Evolutionary conservation across 2,797 vertebrate genomes (phyloP).

Genomic region (Masticophis lateralis): DNA sequence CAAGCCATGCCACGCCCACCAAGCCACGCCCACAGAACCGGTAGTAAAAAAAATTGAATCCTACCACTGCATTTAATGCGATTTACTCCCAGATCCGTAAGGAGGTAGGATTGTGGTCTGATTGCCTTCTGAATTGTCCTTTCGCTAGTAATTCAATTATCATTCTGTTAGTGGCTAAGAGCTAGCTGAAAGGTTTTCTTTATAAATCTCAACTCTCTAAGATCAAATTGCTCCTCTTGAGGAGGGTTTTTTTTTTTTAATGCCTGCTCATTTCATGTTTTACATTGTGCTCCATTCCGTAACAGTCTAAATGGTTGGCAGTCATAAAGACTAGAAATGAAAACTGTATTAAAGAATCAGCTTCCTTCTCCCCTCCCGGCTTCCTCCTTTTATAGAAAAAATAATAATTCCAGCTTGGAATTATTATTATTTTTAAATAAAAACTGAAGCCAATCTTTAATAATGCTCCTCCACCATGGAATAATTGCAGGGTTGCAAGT

Average conservation of each 20-base stretch:
- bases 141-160: background rate
- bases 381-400: background rate
- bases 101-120: no score
- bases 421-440: background rate
- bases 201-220: background rate
- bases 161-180: background rate
- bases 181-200: background rate
- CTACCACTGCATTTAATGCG: background rate
- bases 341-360: background rate
- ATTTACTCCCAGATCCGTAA: no score
- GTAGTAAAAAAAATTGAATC: no score
- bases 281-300: background rate
- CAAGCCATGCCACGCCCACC: no score
- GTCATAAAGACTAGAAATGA: background rate
- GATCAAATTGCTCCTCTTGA: background rate
- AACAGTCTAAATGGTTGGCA: background rate
- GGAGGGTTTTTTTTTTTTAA: background rate
- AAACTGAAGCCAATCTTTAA: background rate
- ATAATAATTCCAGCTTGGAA: background rate
- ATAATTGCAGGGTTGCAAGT: background rate
- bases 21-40: no score
- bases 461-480: background rate
- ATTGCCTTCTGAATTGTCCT: background rate
- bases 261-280: background rate
- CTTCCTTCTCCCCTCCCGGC: background rate